A percentile compares a stretch with the other conserved stretches of the same genome.
phyloP scores from a whole-genome alignment of 1,140 invertebrate genomes.

The Coptotermes formosanus region DNA sequence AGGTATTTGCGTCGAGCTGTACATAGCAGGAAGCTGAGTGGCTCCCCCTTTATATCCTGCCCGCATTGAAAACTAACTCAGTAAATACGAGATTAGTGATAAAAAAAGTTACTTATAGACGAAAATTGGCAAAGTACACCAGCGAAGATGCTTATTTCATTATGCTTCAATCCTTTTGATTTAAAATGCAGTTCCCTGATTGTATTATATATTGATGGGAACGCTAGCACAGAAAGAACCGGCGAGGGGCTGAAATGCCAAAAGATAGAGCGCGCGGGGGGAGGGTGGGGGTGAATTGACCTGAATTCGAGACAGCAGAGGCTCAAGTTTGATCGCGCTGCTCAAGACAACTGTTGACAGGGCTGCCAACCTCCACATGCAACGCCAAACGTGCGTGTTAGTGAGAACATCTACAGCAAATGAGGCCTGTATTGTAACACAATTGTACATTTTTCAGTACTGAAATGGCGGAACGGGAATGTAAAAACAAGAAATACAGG shows the following conservation, averaged over 20 bases:
- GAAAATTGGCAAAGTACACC: constrained; percentile 37
- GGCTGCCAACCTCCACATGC: background rate
- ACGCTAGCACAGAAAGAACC: background rate
- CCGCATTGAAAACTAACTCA: constrained; percentile 33
- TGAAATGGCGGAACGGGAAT: too few relatives aligned
- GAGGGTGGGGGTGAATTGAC: background rate
- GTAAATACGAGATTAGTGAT: constrained; percentile 33
- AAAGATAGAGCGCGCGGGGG: background rate
- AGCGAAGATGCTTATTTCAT: constrained; percentile 35
- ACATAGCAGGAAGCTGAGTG: background rate
- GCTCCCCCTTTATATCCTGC: constrained; percentile 20
- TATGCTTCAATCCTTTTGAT: constrained; percentile 36
- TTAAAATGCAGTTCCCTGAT: constrained; percentile 35
- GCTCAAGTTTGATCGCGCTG: background rate
- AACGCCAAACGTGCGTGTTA: too few relatives aligned
- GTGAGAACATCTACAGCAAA: too few relatives aligned
- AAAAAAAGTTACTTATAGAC: constrained; percentile 30
- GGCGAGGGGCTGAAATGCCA: constrained; percentile 5
- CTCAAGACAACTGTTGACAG: constrained; percentile 15
- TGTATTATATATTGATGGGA: constrained; percentile 35
- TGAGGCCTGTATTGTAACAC: too few relatives aligned
- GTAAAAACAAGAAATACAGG: too few relatives aligned
- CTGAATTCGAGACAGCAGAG: background rate
- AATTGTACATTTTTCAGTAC: too few relatives aligned
- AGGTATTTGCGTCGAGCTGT: background rate